Percentiles rank a stretch among this genome's conserved stretches.
Conservation (phyloP, 2,113 vertebrate species). For the Motacilla alba region DNA sequence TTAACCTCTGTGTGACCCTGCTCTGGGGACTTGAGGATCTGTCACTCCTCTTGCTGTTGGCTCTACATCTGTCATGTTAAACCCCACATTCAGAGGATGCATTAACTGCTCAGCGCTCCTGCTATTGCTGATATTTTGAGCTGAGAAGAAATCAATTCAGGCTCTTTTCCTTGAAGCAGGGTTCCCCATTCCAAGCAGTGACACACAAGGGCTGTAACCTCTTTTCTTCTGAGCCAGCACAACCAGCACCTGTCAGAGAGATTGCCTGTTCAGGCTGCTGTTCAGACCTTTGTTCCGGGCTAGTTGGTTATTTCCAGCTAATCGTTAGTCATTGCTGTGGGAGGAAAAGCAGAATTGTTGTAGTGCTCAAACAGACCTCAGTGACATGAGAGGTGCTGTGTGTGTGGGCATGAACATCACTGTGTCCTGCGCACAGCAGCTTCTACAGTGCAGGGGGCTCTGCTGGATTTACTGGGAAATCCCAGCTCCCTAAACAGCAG, state of each 20-base stretch:
- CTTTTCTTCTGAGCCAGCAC: neutral
- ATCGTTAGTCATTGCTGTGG: neutral
- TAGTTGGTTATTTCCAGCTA: neutral
- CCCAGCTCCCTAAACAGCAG: neutral
- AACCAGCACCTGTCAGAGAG: neutral
- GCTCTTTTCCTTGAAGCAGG: neutral
- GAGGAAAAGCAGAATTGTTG: neutral
- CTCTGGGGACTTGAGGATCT: neutral
- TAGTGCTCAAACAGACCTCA: fast-evolving
- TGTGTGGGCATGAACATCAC: neutral
- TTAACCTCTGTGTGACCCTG: neutral
- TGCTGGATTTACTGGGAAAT: neutral
- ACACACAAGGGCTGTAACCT: neutral
- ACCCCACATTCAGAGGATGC: neutral
- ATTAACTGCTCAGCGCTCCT: neutral
- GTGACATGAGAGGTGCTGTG: neutral
- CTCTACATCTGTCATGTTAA: neutral
- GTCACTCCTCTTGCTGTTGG: neutral
- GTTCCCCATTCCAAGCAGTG: neutral
- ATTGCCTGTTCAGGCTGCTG: neutral
- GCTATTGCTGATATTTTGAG: neutral
- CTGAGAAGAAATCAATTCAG: neutral
- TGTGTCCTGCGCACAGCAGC: neutral
- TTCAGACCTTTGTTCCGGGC: neutral
- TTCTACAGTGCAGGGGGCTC: fast-evolving